A percentile compares a stretch with the other conserved stretches of the same genome.
Evolutionary conservation across 2,113 vertebrate genomes (phyloP).

Genomic region (Rhinolophus sinicus): DNA sequence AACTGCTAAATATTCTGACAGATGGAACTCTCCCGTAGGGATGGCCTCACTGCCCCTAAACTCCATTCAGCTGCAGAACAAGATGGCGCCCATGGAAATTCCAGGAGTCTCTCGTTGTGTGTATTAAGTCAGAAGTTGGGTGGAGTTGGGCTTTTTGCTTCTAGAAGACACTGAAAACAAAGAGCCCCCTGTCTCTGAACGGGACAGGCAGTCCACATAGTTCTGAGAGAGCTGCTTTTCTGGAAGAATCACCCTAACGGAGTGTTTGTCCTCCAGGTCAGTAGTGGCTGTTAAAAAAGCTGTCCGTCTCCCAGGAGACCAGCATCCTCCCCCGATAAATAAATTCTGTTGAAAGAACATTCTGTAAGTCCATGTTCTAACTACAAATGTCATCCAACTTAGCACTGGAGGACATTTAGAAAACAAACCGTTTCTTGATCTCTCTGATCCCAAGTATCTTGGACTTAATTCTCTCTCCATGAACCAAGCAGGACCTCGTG

Average conservation of each 20-base stretch:
- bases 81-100: not conserved
- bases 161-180: not conserved
- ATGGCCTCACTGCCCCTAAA: not conserved
- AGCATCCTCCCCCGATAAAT: slow-evolving; percentile 37
- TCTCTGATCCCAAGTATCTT: slow-evolving; percentile 39
- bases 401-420: slow-evolving; percentile 20
- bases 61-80: not conserved
- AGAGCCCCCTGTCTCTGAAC: not conserved
- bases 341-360: slow-evolving; percentile 68
- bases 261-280: slow-evolving; percentile 57
- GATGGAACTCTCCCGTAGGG: not conserved
- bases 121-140: not conserved
- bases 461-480: not conserved
- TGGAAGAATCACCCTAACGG: slow-evolving; percentile 17
- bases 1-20: not conserved
- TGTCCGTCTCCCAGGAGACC: slow-evolving; percentile 55
- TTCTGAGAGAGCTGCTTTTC: not conserved
- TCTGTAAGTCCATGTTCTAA: slow-evolving; percentile 67
- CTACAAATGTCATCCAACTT: not conserved
- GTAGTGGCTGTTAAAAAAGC: not conserved
- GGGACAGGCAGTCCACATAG: not conserved
- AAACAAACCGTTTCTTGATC: slow-evolving; percentile 53
- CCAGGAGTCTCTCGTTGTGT: not conserved
- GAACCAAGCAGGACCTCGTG: not conserved
- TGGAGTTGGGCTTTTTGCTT: not conserved